Evolutionary conservation across 2,113 vertebrate species (phyloP).

Genomic region (Telmatochromis bifrenatus): DNA sequence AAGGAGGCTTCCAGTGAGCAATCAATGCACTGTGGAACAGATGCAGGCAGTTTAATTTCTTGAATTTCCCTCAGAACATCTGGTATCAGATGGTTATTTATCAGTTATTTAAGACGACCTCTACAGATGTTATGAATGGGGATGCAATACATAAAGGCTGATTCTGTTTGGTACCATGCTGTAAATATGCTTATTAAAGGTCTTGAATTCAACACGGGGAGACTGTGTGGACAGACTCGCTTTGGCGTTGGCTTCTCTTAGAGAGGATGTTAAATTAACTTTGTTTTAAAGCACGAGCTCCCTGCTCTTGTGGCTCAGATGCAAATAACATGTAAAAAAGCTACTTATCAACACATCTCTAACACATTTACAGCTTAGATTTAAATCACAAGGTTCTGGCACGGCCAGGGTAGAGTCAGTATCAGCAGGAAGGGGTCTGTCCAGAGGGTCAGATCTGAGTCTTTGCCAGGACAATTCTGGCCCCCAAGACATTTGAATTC

Average conservation of each 20-base stretch:
- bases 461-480: background rate
- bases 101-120: background rate
- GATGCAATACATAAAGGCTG: background rate
- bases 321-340: background rate
- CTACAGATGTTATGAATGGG: background rate
- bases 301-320: background rate
- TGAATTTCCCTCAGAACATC: background rate
- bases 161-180: background rate
- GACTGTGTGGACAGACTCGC: background rate
- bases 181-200: background rate
- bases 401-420: background rate
- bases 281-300: background rate
- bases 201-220: background rate
- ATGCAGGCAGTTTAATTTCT: background rate
- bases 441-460: background rate
- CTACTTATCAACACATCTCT: background rate
- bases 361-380: background rate
- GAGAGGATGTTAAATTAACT: background rate
- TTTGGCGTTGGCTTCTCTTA: background rate
- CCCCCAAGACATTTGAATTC: background rate
- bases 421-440: background rate
- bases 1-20: background rate
- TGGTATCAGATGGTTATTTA: background rate
- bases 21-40: background rate
- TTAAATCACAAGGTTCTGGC: background rate